Percentiles rank a stretch among this genome's conserved stretches.
Evolutionary conservation across 2,888 invertebrate genomes (phyloP).

Genomic region (Eupithecia dodoneata): DNA sequence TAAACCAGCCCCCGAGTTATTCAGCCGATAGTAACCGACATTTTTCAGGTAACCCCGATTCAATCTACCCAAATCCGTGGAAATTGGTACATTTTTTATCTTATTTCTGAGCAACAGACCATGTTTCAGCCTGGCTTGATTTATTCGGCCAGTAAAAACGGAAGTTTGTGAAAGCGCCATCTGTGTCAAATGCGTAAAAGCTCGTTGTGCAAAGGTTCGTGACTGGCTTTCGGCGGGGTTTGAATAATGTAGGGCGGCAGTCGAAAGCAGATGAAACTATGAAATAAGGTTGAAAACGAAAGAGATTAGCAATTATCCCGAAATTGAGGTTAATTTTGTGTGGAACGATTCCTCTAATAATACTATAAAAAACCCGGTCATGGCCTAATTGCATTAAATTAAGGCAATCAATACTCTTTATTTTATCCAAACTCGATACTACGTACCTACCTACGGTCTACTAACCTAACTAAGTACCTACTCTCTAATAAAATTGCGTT

Average conservation of each 20-base stretch:
- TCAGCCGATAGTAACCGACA: background rate
- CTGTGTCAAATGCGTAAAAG: conserved; percentile 16
- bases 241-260: conserved; percentile 19
- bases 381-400: conserved; percentile 1
- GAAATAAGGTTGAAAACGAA: conserved; percentile 6
- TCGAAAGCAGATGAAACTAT: background rate
- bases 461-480: no score
- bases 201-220: conserved; percentile 14
- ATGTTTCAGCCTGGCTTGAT: background rate
- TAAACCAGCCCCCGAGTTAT: conserved; percentile 8
- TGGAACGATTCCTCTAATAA: background rate
- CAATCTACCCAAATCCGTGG: conserved; percentile 19
- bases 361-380: background rate
- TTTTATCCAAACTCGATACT: background rate
- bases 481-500: background rate
- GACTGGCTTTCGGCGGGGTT: conserved; percentile 12
- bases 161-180: conserved; percentile 28
- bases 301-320: conserved; percentile 5
- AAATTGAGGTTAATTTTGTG: conserved; percentile 2
- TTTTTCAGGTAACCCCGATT: conserved; percentile 20
- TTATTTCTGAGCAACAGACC: conserved; percentile 10
- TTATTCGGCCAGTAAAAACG: background rate
- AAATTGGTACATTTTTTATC: conserved; percentile 27
- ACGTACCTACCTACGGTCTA: no score
- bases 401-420: background rate